Conservation (phyloP, 2,113 vertebrate genomes). For the Seriola dumerili region DNA sequence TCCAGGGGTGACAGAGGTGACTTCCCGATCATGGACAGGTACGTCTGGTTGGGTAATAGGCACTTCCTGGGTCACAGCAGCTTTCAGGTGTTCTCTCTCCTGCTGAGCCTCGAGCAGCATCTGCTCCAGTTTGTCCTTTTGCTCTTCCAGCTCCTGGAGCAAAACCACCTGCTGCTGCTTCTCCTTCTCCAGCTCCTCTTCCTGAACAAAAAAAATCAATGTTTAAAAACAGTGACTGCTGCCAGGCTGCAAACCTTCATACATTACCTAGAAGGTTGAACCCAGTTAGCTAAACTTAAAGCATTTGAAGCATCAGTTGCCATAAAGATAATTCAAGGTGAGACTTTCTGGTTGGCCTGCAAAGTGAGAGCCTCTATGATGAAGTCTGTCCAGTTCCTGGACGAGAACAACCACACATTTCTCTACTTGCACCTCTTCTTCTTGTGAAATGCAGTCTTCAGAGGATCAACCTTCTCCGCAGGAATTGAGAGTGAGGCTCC, state of each 20-base stretch:
- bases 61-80: slow-evolving; percentile 35
- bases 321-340: background rate
- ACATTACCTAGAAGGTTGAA: background rate
- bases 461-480: background rate
- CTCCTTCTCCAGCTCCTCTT: slow-evolving; percentile 87
- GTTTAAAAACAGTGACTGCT: background rate
- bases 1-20: background rate
- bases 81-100: slow-evolving; percentile 77
- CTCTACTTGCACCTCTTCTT: background rate
- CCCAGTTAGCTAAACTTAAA: background rate
- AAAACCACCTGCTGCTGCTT: slow-evolving; percentile 89
- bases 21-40: slow-evolving; percentile 29
- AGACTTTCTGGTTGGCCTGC: background rate
- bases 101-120: slow-evolving; percentile 82
- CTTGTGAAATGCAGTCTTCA: too few species aligned
- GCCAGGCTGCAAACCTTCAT: background rate
- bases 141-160: slow-evolving; percentile 89
- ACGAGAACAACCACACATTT: background rate
- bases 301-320: background rate
- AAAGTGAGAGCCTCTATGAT: background rate
- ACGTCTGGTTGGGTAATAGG: slow-evolving; percentile 7
- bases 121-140: slow-evolving; percentile 86
- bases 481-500: background rate
- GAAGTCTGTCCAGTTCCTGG: background rate
- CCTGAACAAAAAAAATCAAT: slow-evolving; percentile 72